A percentile compares a stretch with the other conserved stretches of the same genome.
phyloP scores from a whole-genome alignment of 2,888 invertebrate species.

The Adela reaumurella region DNA sequence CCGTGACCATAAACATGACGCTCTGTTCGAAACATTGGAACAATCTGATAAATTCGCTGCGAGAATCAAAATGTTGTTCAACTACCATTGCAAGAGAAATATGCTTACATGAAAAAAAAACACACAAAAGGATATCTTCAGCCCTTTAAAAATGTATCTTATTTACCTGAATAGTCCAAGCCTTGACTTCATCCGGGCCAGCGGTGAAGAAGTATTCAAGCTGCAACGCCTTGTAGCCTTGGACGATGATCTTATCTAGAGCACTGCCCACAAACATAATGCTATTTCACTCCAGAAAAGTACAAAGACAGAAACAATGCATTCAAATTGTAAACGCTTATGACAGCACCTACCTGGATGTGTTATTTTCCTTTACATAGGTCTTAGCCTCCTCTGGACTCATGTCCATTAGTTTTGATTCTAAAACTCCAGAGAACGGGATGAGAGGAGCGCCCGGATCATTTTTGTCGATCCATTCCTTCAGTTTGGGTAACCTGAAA shows the following conservation, averaged over 20 bases:
- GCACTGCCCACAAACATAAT: no score
- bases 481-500: constrained; percentile 86
- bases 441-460: constrained; percentile 93
- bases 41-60: no score
- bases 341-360: constrained; percentile 80
- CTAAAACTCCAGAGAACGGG: constrained; percentile 93
- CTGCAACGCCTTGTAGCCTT: constrained; percentile 94
- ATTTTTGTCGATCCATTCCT: constrained; percentile 97
- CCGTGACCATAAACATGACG: no score
- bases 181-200: constrained; percentile 97
- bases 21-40: no score
- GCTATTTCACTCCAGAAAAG: no score
- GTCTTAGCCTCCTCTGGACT: constrained; percentile 70
- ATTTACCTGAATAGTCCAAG: constrained; percentile 98
- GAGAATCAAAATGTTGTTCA: no score
- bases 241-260: constrained; percentile 94
- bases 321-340: no score
- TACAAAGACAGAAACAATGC: no score
- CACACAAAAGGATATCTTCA: no score
- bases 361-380: constrained; percentile 77
- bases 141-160: no score
- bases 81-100: no score
- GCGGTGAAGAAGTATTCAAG: constrained; percentile 98
- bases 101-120: no score
- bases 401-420: constrained; percentile 83